A percentile compares a stretch with the other conserved stretches of the same genome.
Conservation (phyloP, 2,113 vertebrate genomes). For the Etheostoma spectabile region DNA sequence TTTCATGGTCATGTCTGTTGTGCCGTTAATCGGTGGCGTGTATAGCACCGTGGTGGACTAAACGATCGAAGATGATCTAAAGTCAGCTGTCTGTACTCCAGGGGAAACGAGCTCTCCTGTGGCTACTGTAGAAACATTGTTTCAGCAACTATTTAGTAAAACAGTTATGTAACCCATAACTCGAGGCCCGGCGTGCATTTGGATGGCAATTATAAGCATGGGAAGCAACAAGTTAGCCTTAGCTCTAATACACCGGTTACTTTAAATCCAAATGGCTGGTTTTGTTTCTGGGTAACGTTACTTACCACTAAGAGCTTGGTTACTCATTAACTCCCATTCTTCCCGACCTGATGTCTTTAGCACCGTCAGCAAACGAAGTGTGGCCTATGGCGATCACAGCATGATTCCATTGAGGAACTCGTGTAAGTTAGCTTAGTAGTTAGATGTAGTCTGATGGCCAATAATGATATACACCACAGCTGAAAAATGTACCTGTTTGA, state of each 20-base stretch:
- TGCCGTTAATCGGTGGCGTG: background rate
- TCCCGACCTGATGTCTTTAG: constrained; percentile 70
- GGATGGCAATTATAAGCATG: background rate
- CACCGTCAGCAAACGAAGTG: constrained; percentile 67
- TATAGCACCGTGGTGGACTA: background rate
- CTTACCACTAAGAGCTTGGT: constrained; percentile 4
- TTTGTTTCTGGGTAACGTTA: background rate
- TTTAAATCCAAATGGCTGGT: background rate
- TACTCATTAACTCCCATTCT: constrained; percentile 72
- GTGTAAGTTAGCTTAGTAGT: constrained; percentile 74
- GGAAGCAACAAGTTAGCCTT: constrained; percentile 24
- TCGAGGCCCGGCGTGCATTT: background rate
- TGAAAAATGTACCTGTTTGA: background rate
- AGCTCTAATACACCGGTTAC: background rate
- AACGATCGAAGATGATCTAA: background rate
- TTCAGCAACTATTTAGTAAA: background rate
- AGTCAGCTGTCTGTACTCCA: rapidly evolving
- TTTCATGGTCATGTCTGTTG: constrained; percentile 26
- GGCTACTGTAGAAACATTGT: background rate
- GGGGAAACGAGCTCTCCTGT: rapidly evolving
- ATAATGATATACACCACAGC: constrained; percentile 18
- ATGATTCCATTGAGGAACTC: constrained; percentile 68
- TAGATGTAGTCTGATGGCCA: constrained; percentile 47
- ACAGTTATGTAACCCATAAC: background rate
- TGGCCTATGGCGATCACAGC: constrained; percentile 69